Evolutionary conservation across 64 coral and sea anemone species (phyloP).

Genomic region (Hydrozoanthus tunicans): DNA sequence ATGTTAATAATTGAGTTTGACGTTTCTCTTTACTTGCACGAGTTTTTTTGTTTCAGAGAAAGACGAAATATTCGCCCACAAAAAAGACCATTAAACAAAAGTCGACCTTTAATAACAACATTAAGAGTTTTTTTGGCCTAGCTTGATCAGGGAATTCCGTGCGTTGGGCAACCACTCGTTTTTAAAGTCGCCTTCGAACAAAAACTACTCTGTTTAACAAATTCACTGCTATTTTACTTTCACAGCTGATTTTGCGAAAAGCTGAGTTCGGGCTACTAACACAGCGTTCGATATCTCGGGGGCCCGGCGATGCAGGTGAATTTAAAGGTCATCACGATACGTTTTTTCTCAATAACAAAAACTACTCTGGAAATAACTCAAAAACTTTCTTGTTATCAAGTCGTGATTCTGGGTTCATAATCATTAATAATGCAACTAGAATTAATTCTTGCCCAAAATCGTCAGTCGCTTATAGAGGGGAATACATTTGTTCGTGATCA

Average conservation of each 20-base stretch:
- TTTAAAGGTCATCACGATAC: no score
- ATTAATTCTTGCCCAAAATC: neutral
- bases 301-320: no score
- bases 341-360: no score
- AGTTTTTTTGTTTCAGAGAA: neutral
- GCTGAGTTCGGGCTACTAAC: no score
- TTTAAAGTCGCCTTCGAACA: no score
- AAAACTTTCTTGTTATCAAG: neutral
- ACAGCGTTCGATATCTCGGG: no score
- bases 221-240: no score
- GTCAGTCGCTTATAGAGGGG: neutral
- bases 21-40: neutral
- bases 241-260: no score
- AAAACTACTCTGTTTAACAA: no score
- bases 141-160: neutral
- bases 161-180: no score
- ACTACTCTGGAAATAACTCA: neutral
- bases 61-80: neutral
- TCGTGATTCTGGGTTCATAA: neutral
- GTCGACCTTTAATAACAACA: neutral
- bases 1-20: neutral
- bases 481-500: neutral
- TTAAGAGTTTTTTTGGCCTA: neutral
- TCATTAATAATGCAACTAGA: neutral
- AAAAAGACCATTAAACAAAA: neutral